phyloP scores from a whole-genome alignment of 1,140 invertebrate genomes.

The Gonatopus flavifemur region DNA sequence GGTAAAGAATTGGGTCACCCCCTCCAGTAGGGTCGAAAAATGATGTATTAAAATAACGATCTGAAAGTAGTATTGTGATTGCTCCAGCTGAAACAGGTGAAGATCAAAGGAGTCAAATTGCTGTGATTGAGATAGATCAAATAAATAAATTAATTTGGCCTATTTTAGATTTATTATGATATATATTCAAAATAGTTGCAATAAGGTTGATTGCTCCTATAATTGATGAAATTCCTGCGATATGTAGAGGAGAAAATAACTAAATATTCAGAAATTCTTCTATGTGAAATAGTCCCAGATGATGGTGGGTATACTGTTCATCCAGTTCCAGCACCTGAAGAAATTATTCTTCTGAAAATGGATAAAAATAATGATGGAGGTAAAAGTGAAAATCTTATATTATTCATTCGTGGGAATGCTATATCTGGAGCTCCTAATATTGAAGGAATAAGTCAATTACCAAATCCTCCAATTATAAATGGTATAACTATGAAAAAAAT shows the following conservation, averaged over 20 bases:
- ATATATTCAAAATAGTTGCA: conserved; percentile 64
- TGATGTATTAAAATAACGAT: conserved; percentile 71
- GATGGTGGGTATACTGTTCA: conserved; percentile 3
- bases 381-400: no score
- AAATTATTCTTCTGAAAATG: no score
- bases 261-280: conserved; percentile 52
- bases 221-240: conserved; percentile 69
- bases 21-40: conserved; percentile 70
- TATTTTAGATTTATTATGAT: conserved; percentile 38
- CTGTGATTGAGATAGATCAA: conserved; percentile 71
- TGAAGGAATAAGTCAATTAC: no score
- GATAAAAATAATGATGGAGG: no score
- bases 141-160: conserved; percentile 63
- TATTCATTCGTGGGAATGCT: no score
- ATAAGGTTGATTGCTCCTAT: conserved; percentile 69
- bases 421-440: no score
- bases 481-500: no score
- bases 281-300: neutral
- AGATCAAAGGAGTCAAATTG: conserved; percentile 66
- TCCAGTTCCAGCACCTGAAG: neutral
- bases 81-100: conserved; percentile 72
- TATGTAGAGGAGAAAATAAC: conserved; percentile 67
- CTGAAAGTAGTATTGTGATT: conserved; percentile 72
- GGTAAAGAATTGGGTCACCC: conserved; percentile 71
- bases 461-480: no score